phyloP scores from a whole-genome alignment of 2,113 vertebrate genomes.

The Perca schrenkii region DNA sequence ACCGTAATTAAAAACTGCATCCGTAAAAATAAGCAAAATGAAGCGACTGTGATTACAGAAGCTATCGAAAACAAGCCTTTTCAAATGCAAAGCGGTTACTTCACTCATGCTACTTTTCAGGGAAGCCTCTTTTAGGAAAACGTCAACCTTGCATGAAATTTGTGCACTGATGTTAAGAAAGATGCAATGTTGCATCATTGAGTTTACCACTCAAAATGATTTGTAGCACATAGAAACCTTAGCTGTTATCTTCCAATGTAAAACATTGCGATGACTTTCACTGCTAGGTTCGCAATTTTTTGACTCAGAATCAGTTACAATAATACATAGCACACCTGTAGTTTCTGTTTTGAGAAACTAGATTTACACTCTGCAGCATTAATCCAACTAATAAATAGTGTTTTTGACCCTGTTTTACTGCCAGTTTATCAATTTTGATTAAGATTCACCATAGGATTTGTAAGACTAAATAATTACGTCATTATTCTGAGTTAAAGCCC shows the following conservation, averaged over 20 bases:
- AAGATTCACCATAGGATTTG: neutral
- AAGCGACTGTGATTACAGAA: neutral
- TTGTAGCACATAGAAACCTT: slow-evolving; percentile 13
- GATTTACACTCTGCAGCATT: neutral
- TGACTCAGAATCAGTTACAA: no score
- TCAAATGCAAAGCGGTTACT: slow-evolving; percentile 29
- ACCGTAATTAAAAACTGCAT: neutral
- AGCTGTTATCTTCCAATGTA: slow-evolving; percentile 39
- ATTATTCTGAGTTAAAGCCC: neutral
- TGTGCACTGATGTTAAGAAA: neutral
- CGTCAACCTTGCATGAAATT: slow-evolving; percentile 16
- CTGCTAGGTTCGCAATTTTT: neutral
- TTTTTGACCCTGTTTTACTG: neutral
- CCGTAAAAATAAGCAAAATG: neutral
- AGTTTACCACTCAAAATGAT: slow-evolving; percentile 41
- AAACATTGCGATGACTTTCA: slow-evolving; percentile 28
- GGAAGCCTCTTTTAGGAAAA: slow-evolving; percentile 27
- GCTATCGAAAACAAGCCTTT: neutral
- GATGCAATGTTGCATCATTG: slow-evolving; percentile 14
- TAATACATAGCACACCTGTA: no score
- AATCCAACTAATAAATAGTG: neutral
- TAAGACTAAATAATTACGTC: neutral
- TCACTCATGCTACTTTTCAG: neutral
- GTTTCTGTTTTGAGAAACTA: neutral
- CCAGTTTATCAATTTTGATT: neutral